Percentiles rank a stretch among this genome's conserved stretches.
These are phyloP conservation scores for Penaeus japonicus DNA, from an alignment of 1,140 invertebrate species.

Conservation along the genomic window DNA sequence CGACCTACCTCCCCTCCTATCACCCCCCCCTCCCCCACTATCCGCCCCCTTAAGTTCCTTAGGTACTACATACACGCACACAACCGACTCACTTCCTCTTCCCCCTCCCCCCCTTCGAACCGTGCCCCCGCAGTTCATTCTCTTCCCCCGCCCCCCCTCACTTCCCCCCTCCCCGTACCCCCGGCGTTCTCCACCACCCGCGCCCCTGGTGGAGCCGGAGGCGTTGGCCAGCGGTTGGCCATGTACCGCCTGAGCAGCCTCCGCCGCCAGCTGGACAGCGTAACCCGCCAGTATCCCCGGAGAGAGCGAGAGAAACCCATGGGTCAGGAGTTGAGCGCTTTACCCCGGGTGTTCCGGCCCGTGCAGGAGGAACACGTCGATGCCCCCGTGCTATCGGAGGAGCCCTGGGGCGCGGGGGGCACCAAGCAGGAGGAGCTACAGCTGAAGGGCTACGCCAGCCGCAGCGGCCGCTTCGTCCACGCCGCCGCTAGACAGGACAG, in stretches of 20 bases:
- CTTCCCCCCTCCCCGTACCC: neutral
- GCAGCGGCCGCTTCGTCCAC: neutral
- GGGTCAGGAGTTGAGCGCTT: conserved; percentile 27
- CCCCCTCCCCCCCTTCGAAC: too few relatives aligned
- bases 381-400: neutral
- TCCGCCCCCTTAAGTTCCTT: too few relatives aligned
- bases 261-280: conserved; percentile 2
- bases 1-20: too few relatives aligned
- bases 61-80: too few relatives aligned
- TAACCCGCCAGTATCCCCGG: neutral
- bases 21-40: too few relatives aligned
- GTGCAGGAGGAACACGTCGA: neutral
- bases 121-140: too few relatives aligned
- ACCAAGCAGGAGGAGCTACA: neutral
- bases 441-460: neutral
- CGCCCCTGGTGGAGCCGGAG: neutral
- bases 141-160: neutral
- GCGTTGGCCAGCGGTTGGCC: neutral
- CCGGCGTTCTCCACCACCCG: neutral
- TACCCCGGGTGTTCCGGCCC: neutral
- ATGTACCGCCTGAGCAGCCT: neutral
- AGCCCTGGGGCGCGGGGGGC: neutral
- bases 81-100: too few relatives aligned
- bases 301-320: conserved; percentile 18
- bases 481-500: neutral